A percentile compares a stretch with the other conserved stretches of the same genome.
phyloP scores from a whole-genome alignment of 2,113 vertebrate genomes.

The Pollimyrus isidori region DNA sequence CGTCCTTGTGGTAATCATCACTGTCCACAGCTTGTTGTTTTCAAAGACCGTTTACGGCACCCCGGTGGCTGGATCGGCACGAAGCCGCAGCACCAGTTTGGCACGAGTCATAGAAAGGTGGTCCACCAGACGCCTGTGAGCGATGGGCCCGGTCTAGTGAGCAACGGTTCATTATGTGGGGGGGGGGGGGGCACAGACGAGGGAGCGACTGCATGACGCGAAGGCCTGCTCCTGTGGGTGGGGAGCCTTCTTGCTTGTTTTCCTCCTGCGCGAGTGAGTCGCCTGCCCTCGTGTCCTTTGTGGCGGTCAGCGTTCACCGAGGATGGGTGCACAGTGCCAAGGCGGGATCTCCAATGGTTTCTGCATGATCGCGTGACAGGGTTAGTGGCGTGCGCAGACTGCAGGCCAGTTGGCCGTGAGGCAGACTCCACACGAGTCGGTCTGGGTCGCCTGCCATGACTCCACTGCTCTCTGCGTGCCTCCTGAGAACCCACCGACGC shows the following conservation, averaged over 20 bases:
- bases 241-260: neutral
- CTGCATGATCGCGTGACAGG: neutral
- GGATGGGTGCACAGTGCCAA: neutral
- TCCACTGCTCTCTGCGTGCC: neutral
- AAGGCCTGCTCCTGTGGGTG: conserved; percentile 30
- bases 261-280: neutral
- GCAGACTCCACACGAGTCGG: neutral
- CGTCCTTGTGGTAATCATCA: conserved; percentile 37
- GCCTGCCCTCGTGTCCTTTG: neutral
- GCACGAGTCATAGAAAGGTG: conserved; percentile 36
- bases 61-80: neutral
- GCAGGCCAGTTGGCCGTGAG: neutral
- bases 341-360: neutral
- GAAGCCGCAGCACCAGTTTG: conserved; percentile 17
- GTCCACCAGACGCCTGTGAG: conserved; percentile 10
- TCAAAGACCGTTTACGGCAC: conserved; percentile 18
- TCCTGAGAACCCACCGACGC: neutral
- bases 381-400: conserved; percentile 3
- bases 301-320: neutral
- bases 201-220: conserved; percentile 32
- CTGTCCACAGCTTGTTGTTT: conserved; percentile 41
- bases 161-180: conserved; percentile 27
- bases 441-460: neutral
- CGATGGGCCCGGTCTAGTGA: conserved; percentile 20
- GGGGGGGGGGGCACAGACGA: conserved; percentile 29